A percentile compares a stretch with the other conserved stretches of the same genome.
These are phyloP conservation scores for Pogonocichla stellata DNA, from an alignment of 2,113 vertebrate genomes.

Conservation along the genomic window DNA sequence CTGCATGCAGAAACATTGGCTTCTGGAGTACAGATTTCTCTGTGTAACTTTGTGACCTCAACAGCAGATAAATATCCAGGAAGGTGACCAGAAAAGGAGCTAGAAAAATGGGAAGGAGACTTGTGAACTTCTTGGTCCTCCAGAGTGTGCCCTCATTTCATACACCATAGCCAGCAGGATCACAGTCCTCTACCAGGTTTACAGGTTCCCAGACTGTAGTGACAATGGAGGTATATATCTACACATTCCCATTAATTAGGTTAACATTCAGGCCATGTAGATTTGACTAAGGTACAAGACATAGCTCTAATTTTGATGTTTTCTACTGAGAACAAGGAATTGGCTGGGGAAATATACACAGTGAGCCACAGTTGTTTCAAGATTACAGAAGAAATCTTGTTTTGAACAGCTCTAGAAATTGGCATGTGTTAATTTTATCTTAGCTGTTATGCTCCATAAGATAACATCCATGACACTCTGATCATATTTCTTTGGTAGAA, in stretches of 20 bases:
- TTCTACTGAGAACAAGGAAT: background rate
- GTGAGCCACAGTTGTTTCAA: background rate
- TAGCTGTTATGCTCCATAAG: background rate
- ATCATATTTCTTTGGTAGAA: background rate
- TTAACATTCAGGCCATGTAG: background rate
- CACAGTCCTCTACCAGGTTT: background rate
- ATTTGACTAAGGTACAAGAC: background rate
- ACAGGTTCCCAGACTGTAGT: background rate
- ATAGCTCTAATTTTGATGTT: background rate
- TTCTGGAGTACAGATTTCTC: background rate
- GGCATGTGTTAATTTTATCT: background rate
- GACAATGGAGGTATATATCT: background rate
- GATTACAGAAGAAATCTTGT: background rate
- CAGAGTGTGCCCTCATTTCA: background rate
- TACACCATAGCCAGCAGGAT: background rate
- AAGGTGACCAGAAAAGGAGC: background rate
- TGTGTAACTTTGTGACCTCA: background rate
- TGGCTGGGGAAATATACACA: background rate
- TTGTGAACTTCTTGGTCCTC: background rate
- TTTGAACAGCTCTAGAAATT: background rate
- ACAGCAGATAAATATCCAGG: background rate
- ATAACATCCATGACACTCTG: background rate
- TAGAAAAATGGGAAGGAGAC: background rate
- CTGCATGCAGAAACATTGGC: fast-evolving
- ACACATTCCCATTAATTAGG: background rate